Conservation (phyloP, 2,888 invertebrate genomes). For the Cantharis rufa region DNA sequence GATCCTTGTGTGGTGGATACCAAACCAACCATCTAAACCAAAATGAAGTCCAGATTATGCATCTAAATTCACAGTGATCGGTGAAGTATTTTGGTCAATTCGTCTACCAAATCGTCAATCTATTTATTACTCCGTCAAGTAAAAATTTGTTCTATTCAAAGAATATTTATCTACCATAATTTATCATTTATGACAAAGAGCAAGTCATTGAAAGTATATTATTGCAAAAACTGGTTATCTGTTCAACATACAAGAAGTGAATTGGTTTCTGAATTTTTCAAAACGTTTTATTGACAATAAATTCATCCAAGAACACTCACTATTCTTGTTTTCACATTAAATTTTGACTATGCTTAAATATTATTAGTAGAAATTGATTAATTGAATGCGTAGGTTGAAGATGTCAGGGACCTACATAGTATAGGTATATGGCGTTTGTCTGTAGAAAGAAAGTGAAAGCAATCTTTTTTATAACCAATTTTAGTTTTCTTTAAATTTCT, state of each 20-base stretch:
- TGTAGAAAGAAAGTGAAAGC: neutral
- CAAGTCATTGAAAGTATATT: neutral
- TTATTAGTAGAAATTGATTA: neutral
- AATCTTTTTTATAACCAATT: neutral
- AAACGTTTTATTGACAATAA: neutral
- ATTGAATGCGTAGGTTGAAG: neutral
- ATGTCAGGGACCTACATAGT: neutral
- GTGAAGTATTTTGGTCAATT: neutral
- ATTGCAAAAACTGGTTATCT: neutral
- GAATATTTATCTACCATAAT: neutral
- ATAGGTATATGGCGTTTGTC: neutral
- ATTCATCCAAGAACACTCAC: neutral
- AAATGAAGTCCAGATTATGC: neutral
- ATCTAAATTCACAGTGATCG: neutral
- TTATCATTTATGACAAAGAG: neutral
- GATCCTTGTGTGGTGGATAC: neutral
- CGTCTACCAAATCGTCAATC: neutral
- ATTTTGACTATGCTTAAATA: neutral
- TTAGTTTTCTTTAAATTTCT: neutral
- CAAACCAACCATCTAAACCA: neutral
- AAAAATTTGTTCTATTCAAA: neutral
- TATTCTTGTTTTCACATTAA: neutral
- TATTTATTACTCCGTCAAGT: neutral
- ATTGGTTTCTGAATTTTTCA: neutral
- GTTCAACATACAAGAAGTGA: neutral